Evolutionary conservation across 2,888 invertebrate species (phyloP), one percentile per base, ranked within the genome.

Genomic region (Cynaeus angustus): DNA sequence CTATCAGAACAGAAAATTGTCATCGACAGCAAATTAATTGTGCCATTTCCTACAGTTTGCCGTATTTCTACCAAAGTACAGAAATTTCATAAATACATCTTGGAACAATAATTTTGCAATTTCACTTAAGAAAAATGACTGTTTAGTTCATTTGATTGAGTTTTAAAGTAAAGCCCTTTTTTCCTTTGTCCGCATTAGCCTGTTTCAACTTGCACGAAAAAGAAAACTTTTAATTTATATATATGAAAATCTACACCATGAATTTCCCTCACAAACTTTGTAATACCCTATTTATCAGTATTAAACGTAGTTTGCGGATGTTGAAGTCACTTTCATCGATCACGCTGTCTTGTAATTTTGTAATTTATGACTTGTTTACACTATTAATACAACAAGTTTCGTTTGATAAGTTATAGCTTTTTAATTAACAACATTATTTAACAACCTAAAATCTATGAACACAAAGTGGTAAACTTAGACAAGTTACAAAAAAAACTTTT

Each of bases 161-260:
- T n/a, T n/a, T n/a, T n/a, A n/a, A n/a, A n/a, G n/a, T n/a, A n/a
- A n/a, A n/a, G n/a, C n/a, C n/a, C n/a, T 21, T 4, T 21, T 21
- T 21, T 21, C 21, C 21, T 21, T 21, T 21, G 21, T 21, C 4
- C 4, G 21, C 21, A 21, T 21, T 21, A 21, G 4, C n/a, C 6
- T 6, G n/a, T 33, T 33, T 33, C 6, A 33, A 33, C n/a, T 7
- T 4, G 33, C 9, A 33, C 1, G 33, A 33, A 4, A 33, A 33
- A 33, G 33, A 9, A 33, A 6, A 33, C 3, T 33, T n/a, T n/a
- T 9, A 33, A 33, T 33, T 33, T 9, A 33, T 33, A 33, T n/a
- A n/a, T 33, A 33, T 33, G 33, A 33, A 33, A 33, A 33, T 33
- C 33, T 33, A 33, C 33, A 33, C n/a, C 33, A 33, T 33, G 33